Evolutionary conservation across 2,113 vertebrate species (phyloP).

Genomic region (Anarrhichthys ocellatus): DNA sequence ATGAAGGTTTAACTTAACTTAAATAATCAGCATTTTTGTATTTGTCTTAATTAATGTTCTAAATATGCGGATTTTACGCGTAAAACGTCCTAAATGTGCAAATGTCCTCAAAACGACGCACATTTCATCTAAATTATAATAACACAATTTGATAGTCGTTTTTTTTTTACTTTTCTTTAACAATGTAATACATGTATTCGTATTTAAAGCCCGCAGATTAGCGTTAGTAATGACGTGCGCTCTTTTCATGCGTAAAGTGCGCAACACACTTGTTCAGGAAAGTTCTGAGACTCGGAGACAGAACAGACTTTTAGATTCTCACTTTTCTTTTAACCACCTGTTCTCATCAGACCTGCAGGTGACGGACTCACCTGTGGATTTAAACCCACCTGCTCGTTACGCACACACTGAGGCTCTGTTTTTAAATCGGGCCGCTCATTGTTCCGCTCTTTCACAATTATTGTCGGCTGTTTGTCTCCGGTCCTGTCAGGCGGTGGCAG

Average conservation of each 20-base stretch:
- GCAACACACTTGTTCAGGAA: conserved; percentile 40
- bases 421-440: conserved; percentile 19
- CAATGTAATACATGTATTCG: rapidly evolving
- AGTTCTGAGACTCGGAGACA: background rate
- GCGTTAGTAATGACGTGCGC: background rate
- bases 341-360: background rate
- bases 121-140: background rate
- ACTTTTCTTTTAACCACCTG: too few species aligned
- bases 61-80: background rate
- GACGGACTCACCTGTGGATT: background rate
- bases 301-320: too few species aligned
- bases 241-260: conserved; percentile 24
- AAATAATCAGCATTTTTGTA: background rate
- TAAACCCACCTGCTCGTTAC: background rate
- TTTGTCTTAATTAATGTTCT: background rate
- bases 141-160: rapidly evolving
- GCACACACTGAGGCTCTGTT: conserved; percentile 39
- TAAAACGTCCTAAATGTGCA: background rate
- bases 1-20: too few species aligned
- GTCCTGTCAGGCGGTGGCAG: conserved; percentile 61
- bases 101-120: background rate
- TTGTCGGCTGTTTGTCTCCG: conserved; percentile 34
- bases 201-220: background rate
- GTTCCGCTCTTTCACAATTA: too few species aligned
- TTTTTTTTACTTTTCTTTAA: background rate